These are phyloP conservation scores for Alviniconcha marisindica DNA, from an alignment of 1,140 invertebrate species.

Conservation along the genomic window DNA sequence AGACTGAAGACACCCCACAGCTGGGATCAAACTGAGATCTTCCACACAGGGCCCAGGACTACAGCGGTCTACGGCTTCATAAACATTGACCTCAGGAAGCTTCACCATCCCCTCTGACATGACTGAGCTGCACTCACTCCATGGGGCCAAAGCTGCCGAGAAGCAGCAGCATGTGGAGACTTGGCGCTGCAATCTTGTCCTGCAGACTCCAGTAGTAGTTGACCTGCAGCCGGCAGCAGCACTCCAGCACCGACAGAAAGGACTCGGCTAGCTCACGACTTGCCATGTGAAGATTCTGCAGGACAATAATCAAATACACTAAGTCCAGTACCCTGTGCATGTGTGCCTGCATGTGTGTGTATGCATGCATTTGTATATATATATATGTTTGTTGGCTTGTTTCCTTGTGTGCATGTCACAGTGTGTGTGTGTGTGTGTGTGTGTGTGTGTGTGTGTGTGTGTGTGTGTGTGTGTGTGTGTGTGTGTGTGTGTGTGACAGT, in stretches of 20 bases:
- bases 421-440: constrained; percentile 14
- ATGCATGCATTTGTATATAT: neutral
- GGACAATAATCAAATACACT: no score
- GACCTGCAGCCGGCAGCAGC: neutral
- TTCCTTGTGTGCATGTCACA: neutral
- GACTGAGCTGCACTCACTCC: no score
- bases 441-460: neutral
- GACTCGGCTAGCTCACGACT: constrained; percentile 11
- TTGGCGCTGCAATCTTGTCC: neutral
- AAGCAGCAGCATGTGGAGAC: neutral
- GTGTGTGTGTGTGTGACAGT: neutral
- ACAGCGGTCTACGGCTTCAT: no score
- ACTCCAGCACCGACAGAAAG: constrained; percentile 19
- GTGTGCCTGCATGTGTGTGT: neutral
- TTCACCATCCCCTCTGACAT: no score
- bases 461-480: constrained; percentile 18
- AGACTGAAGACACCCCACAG: no score
- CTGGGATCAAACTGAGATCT: no score
- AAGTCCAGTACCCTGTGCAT: neutral
- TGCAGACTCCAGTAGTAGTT: neutral
- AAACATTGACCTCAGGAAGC: no score
- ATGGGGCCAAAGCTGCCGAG: constrained; percentile 2
- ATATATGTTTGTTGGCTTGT: neutral
- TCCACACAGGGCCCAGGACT: no score
- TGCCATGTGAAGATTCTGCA: neutral